Evolutionary conservation across 2,888 invertebrate genomes (phyloP), one percentile per base, ranked within the genome.

Genomic region (Andrena hattorfiana): DNA sequence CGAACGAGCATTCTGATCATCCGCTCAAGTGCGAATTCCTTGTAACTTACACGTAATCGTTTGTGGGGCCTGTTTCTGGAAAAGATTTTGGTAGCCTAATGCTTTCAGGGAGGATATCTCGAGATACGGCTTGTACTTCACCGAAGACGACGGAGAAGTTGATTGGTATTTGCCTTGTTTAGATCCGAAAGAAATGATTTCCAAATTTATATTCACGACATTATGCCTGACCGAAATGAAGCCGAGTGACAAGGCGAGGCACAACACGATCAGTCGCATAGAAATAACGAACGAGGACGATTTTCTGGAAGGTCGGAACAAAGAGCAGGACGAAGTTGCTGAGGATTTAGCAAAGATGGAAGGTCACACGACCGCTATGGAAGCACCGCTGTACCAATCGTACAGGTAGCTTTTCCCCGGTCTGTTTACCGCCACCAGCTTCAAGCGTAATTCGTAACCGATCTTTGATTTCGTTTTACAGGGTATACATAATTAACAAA

Each of bases 71-170:
- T 13, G 0, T 48, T 26, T 6, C 10, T 26, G 6, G 10, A 7
- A 42, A 77, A 26, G 13, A 68, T 23, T 23, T 48, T 54, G 30
- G 8, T 64, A 80, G 30, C 7, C 49, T 62, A 63, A 68, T 77
- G 70, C 70, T 90, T 89, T 10, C 90, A 95, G 95, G 77, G 94
- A 95, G 77, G 94, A 94, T 84, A 94, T 96, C 23, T 95, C 95
- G 73, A 96, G 96, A 91, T 99, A 98, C 93, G 98, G 98, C 60
- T 95, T 99, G 74, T 98, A 97, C 92, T 98, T 99, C 93, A 98
- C 98, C 32, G 99, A 99, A 94, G 99, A 99, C 91, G 98, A 99
- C 92, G 99, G 99, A 1, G 99, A 99, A 94, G 97, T 98, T 2
- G 98, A 98, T 94, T 96, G 96, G 94, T 99, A 98, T 90, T 99